Conservation (phyloP, 1,140 invertebrate genomes). For the Neotoxoptera formosana region DNA sequence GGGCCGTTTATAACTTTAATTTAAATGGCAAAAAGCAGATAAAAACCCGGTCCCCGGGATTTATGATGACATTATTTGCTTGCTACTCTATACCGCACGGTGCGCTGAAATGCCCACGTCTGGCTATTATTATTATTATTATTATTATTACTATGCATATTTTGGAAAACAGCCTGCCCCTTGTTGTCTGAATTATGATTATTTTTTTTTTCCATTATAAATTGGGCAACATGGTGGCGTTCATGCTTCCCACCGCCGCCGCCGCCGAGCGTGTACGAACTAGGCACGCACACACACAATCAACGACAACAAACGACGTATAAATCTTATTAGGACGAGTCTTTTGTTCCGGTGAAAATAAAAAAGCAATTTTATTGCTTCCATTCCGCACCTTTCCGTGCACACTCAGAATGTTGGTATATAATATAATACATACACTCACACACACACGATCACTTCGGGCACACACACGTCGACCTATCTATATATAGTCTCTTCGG, state of each 20-base stretch:
- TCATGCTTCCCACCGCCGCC: not conserved
- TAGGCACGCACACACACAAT: not conserved
- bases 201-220: conserved; percentile 32
- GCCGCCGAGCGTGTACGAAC: not conserved
- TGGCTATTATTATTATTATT: conserved; percentile 40
- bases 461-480: not conserved
- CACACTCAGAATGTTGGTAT: not conserved
- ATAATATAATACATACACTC: not conserved
- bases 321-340: conserved; percentile 26
- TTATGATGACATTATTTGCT: conserved; percentile 49
- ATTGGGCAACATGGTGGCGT: conserved; percentile 30
- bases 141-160: conserved; percentile 39
- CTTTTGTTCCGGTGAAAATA: conserved; percentile 23
- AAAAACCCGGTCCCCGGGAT: conserved; percentile 40
- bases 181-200: conserved; percentile 30
- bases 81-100: not conserved
- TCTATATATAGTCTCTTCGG: not conserved
- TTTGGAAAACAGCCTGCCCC: conserved; percentile 4
- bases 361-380: conserved; percentile 11
- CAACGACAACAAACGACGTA: conserved; percentile 15
- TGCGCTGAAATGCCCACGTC: conserved; percentile 24
- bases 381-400: not conserved
- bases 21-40: conserved; percentile 50
- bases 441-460: not conserved
- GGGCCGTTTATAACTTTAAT: conserved; percentile 50